Percentiles rank a stretch among this genome's conserved stretches.
Evolutionary conservation across 2,797 vertebrate genomes (phyloP).

Genomic region (Scarus forsteni): DNA sequence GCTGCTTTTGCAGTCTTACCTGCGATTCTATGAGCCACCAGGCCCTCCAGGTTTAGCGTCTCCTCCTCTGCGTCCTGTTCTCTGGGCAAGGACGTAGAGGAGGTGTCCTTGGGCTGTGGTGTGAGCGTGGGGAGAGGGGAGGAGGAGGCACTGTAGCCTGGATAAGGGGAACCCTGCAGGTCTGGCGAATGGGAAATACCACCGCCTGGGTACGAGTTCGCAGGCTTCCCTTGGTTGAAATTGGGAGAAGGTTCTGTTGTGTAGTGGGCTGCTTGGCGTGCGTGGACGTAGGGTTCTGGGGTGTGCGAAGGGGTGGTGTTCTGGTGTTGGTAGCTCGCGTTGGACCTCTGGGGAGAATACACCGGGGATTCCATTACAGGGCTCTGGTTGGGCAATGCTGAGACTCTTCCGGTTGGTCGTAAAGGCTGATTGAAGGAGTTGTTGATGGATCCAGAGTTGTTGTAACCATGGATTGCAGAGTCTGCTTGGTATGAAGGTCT

Average conservation of each 20-base stretch:
- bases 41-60: conserved; percentile 91
- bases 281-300: conserved; percentile 77
- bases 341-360: conserved; percentile 73
- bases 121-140: conserved; percentile 81
- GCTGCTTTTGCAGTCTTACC: conserved; percentile 82
- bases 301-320: conserved; percentile 78
- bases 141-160: conserved; percentile 81
- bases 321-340: conserved; percentile 67
- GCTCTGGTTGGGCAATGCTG: conserved; percentile 73
- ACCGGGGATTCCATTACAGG: conserved; percentile 78
- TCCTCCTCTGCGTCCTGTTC: conserved; percentile 89
- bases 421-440: conserved; percentile 73
- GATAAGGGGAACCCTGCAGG: conserved; percentile 77
- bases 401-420: conserved; percentile 58
- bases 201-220: conserved; percentile 64
- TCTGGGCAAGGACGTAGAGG: conserved; percentile 81
- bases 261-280: conserved; percentile 58
- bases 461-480: conserved; percentile 82
- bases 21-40: conserved; percentile 96
- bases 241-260: conserved; percentile 57
- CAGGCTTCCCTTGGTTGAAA: conserved; percentile 72
- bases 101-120: conserved; percentile 77
- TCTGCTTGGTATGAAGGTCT: conserved; percentile 84
- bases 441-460: conserved; percentile 66
- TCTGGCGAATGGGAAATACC: conserved; percentile 79